These are phyloP conservation scores for Amblyteles armatorius DNA, from an alignment of 2,888 invertebrate species.

Conservation along the genomic window DNA sequence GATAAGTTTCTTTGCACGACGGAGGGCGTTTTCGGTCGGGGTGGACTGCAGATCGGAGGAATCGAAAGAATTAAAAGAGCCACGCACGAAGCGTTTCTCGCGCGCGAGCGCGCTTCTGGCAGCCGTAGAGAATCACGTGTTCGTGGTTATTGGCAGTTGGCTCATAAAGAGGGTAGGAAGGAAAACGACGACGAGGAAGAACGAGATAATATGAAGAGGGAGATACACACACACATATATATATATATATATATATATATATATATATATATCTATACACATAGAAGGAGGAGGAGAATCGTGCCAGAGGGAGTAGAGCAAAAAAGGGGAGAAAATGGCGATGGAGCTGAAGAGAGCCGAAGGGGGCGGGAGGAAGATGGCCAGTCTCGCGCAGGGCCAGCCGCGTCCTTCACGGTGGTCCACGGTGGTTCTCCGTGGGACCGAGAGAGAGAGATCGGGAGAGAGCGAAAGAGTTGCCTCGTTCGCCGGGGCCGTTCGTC, in stretches of 20 bases:
- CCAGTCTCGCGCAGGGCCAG: constrained; percentile 62
- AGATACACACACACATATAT: not conserved
- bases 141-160: constrained; percentile 81
- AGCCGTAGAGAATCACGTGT: constrained; percentile 81
- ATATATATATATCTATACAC: not conserved
- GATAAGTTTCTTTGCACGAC: constrained; percentile 45
- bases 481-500: constrained; percentile 61
- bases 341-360: constrained; percentile 64
- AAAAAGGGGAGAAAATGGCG: constrained; percentile 61
- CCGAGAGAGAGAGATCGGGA: not conserved
- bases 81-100: constrained; percentile 37
- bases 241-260: not conserved
- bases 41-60: not conserved
- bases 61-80: constrained; percentile 25
- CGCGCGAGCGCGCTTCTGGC: constrained; percentile 23
- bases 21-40: constrained; percentile 19
- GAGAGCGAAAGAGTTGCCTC: constrained; percentile 28
- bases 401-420: constrained; percentile 82
- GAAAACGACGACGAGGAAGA: constrained; percentile 51
- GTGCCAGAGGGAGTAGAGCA: constrained; percentile 45
- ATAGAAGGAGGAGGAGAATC: constrained; percentile 33
- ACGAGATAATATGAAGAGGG: constrained; percentile 27
- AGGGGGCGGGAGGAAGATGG: constrained; percentile 75
- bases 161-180: constrained; percentile 72
- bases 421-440: constrained; percentile 73